A percentile compares a stretch with the other conserved stretches of the same genome.
These are phyloP conservation scores for Ursus arctos DNA, from an alignment of 2,113 vertebrate genomes.

Conservation along the genomic window DNA sequence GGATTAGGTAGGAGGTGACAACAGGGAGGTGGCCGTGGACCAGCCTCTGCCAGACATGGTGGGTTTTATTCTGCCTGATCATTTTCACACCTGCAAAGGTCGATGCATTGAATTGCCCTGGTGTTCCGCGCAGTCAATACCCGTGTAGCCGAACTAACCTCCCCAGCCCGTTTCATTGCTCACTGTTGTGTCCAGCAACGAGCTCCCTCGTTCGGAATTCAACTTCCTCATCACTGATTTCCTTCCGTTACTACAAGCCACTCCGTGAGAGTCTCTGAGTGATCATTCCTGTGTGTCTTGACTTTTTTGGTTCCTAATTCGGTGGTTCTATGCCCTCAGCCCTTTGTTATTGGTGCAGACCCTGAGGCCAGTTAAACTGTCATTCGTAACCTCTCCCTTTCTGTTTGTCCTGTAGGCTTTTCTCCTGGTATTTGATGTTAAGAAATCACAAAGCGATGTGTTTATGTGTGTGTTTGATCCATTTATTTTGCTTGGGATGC, in stretches of 20 bases:
- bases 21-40: neutral
- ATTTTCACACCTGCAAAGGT: neutral
- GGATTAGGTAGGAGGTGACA: neutral
- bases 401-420: neutral
- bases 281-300: neutral
- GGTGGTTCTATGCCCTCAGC: neutral
- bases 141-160: neutral
- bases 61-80: neutral
- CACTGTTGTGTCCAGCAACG: neutral
- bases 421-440: neutral
- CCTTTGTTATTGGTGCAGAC: neutral
- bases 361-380: neutral
- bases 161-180: neutral
- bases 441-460: neutral
- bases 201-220: neutral
- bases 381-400: neutral
- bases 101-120: rapidly evolving
- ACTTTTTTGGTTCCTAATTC: neutral
- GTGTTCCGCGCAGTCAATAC: neutral
- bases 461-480: neutral
- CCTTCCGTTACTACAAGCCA: neutral
- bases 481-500: neutral
- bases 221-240: neutral
- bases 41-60: too few relatives aligned
- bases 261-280: neutral